Evolutionary conservation across 2,888 invertebrate species (phyloP).

Genomic region (Tetanocera ferruginea): DNA sequence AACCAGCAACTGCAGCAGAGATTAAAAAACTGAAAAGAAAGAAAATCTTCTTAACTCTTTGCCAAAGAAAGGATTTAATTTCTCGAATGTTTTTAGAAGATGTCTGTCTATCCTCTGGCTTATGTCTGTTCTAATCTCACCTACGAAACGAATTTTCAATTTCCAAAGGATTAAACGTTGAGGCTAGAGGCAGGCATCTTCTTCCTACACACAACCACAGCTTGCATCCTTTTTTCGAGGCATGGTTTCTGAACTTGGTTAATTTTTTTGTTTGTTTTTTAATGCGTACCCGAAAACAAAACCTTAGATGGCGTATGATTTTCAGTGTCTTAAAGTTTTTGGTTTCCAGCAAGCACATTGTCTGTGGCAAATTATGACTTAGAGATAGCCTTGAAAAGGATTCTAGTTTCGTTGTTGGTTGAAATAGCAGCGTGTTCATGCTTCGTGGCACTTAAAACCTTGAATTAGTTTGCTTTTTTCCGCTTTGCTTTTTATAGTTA

Average conservation of each 20-base stretch:
- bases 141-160: neutral
- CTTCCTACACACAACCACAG: conserved; percentile 4
- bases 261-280: neutral
- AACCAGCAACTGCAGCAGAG: neutral
- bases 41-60: conserved; percentile 6
- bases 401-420: too few species aligned
- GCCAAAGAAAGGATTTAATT: neutral
- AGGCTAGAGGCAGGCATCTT: neutral
- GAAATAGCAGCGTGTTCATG: neutral
- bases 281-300: neutral
- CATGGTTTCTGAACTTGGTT: neutral
- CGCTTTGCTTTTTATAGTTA: neutral
- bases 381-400: too few species aligned
- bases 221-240: conserved; percentile 1
- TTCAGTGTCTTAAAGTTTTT: too few species aligned
- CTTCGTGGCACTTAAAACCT: neutral
- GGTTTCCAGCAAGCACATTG: too few species aligned
- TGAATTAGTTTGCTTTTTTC: neutral
- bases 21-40: neutral
- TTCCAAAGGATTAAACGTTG: neutral
- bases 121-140: neutral
- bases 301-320: too few species aligned
- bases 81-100: neutral
- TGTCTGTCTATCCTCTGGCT: neutral
- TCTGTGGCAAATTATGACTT: too few species aligned